Conservation (phyloP, 2,113 vertebrate genomes). For the Hippocampus zosterae region DNA sequence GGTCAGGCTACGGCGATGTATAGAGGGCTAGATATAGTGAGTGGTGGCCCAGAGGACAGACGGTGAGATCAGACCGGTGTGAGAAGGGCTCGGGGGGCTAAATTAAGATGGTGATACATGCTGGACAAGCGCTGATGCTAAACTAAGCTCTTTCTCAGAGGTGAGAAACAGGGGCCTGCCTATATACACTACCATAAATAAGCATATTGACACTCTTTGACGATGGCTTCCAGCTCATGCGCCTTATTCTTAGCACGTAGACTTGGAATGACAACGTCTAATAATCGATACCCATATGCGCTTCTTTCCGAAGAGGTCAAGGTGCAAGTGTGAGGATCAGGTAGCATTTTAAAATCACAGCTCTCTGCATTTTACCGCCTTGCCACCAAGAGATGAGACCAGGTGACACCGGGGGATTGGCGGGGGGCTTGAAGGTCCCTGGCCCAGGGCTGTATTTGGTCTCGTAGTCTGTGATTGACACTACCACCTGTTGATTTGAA, state of each 20-base stretch:
- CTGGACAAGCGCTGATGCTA: slow-evolving; percentile 63
- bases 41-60: slow-evolving; percentile 54
- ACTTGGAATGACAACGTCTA: slow-evolving; percentile 35
- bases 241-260: slow-evolving; percentile 53
- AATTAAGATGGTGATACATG: slow-evolving; percentile 62
- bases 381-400: slow-evolving; percentile 31
- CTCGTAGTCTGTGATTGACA: slow-evolving; percentile 53
- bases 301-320: slow-evolving; percentile 27
- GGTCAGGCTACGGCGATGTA: slow-evolving; percentile 36
- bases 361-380: slow-evolving; percentile 39
- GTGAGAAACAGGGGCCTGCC: slow-evolving; percentile 64
- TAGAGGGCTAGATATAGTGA: slow-evolving; percentile 55
- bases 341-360: slow-evolving; percentile 15
- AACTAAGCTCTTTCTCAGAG: slow-evolving; percentile 68
- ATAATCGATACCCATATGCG: slow-evolving; percentile 42
- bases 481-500: slow-evolving; percentile 53
- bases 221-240: slow-evolving; percentile 41
- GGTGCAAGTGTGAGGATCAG: slow-evolving; percentile 34
- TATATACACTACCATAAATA: slow-evolving; percentile 74
- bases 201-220: slow-evolving; percentile 66
- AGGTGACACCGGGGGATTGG: slow-evolving; percentile 46
- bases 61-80: slow-evolving; percentile 43
- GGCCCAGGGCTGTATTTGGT: slow-evolving; percentile 54
- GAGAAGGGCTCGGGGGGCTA: slow-evolving; percentile 47
- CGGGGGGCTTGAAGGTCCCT: not conserved